Evolutionary conservation across 2,888 invertebrate species (phyloP).

Genomic region (Ophraella communa): DNA sequence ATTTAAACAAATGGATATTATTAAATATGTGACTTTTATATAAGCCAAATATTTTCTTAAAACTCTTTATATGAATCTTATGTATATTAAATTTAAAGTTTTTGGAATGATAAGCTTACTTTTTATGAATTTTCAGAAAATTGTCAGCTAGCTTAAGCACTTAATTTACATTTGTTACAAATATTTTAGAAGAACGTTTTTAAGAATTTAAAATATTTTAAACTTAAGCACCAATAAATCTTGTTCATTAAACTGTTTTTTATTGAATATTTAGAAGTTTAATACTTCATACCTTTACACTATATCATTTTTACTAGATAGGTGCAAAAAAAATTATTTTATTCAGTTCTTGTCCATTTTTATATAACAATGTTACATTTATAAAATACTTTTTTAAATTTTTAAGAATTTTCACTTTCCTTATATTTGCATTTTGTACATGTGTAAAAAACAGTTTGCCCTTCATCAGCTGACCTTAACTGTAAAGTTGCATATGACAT

Average conservation of each 20-base stretch:
- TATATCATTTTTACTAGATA: too few relatives aligned
- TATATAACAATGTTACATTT: background rate
- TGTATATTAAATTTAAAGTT: background rate
- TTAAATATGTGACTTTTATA: constrained; percentile 6
- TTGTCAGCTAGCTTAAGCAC: background rate
- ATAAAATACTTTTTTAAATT: background rate
- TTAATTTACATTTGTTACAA: background rate
- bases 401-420: constrained; percentile 75
- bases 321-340: background rate
- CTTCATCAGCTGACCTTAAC: constrained; percentile 97
- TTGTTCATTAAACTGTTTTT: background rate
- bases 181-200: background rate
- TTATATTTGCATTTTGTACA: constrained; percentile 90
- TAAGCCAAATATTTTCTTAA: background rate
- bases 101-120: constrained; percentile 1
- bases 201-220: background rate
- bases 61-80: background rate
- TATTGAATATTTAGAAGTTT: too few relatives aligned
- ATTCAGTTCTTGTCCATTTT: too few relatives aligned
- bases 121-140: constrained; percentile 1
- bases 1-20: constrained; percentile 5
- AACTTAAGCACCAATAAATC: constrained; percentile 1
- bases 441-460: constrained; percentile 98
- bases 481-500: constrained; percentile 97
- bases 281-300: too few relatives aligned